phyloP scores from a whole-genome alignment of 1,140 invertebrate species.

The Caerostris darwini region DNA sequence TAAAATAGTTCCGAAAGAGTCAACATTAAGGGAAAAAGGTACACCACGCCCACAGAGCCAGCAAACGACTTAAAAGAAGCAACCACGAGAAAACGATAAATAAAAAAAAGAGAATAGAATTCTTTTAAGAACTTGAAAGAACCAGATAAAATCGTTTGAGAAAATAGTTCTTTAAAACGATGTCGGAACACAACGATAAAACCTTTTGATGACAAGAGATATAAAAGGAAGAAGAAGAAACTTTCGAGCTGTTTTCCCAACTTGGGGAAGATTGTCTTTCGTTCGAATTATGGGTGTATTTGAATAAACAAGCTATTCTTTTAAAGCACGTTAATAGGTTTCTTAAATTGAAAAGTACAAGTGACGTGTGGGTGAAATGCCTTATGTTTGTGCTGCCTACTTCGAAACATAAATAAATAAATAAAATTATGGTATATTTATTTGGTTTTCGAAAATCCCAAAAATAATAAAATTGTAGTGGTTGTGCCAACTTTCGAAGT shows the following conservation, averaged over 20 bases:
- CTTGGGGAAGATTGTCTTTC: neutral
- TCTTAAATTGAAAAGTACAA: conserved; percentile 1
- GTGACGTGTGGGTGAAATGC: neutral
- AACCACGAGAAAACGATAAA: conserved; percentile 13
- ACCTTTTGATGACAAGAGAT: neutral
- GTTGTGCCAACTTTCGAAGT: too few relatives aligned
- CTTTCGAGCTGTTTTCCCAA: neutral
- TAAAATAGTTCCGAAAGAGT: conserved; percentile 12
- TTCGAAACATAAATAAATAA: neutral
- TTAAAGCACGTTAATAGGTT: neutral
- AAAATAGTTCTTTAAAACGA: conserved; percentile 16
- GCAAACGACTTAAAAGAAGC: conserved; percentile 27
- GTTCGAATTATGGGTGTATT: conserved; percentile 9
- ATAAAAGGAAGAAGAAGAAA: neutral
- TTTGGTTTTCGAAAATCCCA: neutral
- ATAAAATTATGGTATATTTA: neutral
- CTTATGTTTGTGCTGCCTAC: neutral
- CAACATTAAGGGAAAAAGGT: neutral
- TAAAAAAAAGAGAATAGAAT: neutral
- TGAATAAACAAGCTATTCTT: neutral
- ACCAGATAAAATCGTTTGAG: conserved; percentile 8
- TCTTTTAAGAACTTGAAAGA: neutral
- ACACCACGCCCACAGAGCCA: conserved; percentile 13
- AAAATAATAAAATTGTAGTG: neutral
- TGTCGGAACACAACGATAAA: neutral